phyloP scores from a whole-genome alignment of 2,113 vertebrate genomes.

The Pseudopodoces humilis region DNA sequence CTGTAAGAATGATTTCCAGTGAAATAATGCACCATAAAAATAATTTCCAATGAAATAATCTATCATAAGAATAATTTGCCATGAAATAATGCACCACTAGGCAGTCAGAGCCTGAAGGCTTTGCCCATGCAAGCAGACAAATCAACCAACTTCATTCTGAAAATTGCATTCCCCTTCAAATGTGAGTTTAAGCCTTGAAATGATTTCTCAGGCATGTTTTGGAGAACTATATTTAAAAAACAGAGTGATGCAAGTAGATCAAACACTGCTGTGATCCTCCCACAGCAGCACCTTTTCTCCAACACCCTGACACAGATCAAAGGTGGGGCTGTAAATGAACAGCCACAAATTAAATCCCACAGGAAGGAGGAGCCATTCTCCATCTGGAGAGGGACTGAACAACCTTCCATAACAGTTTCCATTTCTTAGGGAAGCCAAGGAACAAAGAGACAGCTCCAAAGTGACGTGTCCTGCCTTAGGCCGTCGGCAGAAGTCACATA shows the following conservation, averaged over 20 bases:
- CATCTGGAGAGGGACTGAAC: neutral
- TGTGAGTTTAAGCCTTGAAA: neutral
- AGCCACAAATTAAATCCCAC: neutral
- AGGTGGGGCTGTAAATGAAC: neutral
- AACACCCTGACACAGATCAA: neutral
- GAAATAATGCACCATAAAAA: neutral
- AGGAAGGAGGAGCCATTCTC: neutral
- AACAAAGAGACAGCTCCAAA: neutral
- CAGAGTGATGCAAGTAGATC: accelerated
- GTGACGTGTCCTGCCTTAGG: accelerated
- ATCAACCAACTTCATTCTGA: neutral
- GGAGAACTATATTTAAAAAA: neutral
- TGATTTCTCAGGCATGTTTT: neutral
- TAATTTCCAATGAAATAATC: neutral
- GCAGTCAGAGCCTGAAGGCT: neutral
- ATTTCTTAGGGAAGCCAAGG: neutral
- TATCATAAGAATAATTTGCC: neutral
- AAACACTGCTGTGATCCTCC: neutral
- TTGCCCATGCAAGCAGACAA: neutral
- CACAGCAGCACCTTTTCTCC: neutral
- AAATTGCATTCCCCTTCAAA: neutral
- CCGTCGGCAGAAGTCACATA: constrained; percentile 29
- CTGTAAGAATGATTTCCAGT: neutral
- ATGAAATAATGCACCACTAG: neutral
- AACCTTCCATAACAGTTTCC: accelerated